Percentiles rank a stretch among this genome's conserved stretches.
Evolutionary conservation across 2,888 invertebrate genomes (phyloP).

Genomic region (Orthosia incerta): DNA sequence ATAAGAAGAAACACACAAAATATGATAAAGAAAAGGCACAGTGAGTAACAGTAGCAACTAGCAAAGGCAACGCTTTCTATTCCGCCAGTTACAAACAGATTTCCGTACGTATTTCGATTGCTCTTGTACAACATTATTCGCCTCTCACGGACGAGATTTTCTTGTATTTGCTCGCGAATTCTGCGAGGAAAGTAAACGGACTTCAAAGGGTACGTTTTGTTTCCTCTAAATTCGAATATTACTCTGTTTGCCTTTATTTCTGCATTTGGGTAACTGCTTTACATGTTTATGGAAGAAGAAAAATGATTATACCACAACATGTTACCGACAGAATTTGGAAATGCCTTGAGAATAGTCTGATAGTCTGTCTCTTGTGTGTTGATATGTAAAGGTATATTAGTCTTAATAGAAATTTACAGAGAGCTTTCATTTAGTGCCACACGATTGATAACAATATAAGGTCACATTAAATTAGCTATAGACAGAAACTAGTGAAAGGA

Average conservation of each 20-base stretch:
- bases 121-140: conserved; percentile 46
- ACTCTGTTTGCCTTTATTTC: conserved; percentile 42
- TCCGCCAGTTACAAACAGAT: conserved; percentile 26
- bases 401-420: no score
- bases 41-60: conserved; percentile 32
- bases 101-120: conserved; percentile 46
- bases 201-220: conserved; percentile 56
- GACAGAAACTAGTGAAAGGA: no score
- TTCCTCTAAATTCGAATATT: conserved; percentile 46
- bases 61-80: conserved; percentile 25
- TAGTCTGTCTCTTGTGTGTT: no score
- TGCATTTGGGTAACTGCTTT: conserved; percentile 33
- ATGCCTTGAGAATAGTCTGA: no score
- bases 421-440: no score
- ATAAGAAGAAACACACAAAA: conserved; percentile 2
- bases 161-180: conserved; percentile 49
- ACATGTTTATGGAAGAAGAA: conserved; percentile 19
- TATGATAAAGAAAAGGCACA: not conserved
- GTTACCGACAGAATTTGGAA: not conserved
- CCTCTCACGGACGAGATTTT: conserved; percentile 43
- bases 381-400: no score
- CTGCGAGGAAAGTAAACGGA: conserved; percentile 42
- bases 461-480: no score
- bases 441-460: no score
- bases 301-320: conserved; percentile 5